phyloP scores from a whole-genome alignment of 2,888 invertebrate genomes.

The Miltochrista miniata region DNA sequence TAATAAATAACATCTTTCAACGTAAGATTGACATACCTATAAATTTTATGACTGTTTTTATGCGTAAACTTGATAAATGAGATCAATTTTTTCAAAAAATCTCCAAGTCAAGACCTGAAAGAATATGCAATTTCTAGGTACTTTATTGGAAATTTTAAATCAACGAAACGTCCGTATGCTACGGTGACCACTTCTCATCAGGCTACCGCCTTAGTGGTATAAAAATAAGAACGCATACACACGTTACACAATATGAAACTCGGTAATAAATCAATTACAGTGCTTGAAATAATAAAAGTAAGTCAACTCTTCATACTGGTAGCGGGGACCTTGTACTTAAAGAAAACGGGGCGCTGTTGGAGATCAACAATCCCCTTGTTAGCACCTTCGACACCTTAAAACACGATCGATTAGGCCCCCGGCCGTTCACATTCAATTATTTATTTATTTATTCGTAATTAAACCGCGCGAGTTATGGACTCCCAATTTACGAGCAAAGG shows the following conservation, averaged over 20 bases:
- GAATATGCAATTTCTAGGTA: too few relatives aligned
- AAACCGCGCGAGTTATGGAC: constrained; percentile 78
- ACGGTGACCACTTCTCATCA: too few relatives aligned
- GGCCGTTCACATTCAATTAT: constrained; percentile 84
- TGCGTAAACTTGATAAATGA: too few relatives aligned
- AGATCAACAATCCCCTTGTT: constrained; percentile 61
- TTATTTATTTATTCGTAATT: constrained; percentile 85
- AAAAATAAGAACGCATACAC: too few relatives aligned
- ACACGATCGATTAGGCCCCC: constrained; percentile 79
- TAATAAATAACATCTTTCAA: too few relatives aligned
- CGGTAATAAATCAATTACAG: constrained; percentile 8
- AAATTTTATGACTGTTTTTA: too few relatives aligned
- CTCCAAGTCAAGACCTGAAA: too few relatives aligned
- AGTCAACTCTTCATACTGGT: constrained; percentile 19
- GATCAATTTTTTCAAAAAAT: too few relatives aligned
- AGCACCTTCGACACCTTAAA: constrained; percentile 70
- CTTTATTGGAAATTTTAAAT: too few relatives aligned
- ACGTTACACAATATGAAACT: constrained; percentile 4
- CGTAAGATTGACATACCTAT: too few relatives aligned
- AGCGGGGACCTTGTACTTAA: constrained; percentile 27
- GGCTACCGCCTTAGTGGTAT: too few relatives aligned
- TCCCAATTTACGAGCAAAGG: constrained; percentile 69
- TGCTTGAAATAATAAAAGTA: constrained; percentile 9
- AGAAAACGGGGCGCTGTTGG: constrained; percentile 15
- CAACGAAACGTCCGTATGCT: too few relatives aligned